These are phyloP conservation scores for Rapana venosa DNA, from an alignment of 2,888 invertebrate species.

Conservation along the genomic window DNA sequence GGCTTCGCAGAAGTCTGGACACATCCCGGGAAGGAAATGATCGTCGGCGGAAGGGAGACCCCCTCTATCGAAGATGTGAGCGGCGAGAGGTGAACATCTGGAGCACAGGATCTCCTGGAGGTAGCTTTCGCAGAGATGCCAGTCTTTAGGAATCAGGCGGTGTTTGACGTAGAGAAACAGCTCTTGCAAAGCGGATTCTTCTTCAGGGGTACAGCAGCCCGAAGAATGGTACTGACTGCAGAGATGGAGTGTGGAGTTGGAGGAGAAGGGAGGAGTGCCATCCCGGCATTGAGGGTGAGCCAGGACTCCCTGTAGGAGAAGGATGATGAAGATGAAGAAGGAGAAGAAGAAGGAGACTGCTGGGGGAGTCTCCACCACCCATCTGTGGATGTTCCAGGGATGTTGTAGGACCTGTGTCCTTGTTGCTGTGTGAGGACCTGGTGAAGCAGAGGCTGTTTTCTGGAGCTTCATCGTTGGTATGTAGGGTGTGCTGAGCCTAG, in stretches of 20 bases:
- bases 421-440: too few species aligned
- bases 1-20: slow-evolving; percentile 61
- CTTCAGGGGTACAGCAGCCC: not conserved
- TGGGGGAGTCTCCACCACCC: too few species aligned
- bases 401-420: too few species aligned
- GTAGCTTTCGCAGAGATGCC: slow-evolving; percentile 17
- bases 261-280: slow-evolving; percentile 3
- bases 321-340: too few species aligned
- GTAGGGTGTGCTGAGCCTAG: too few species aligned
- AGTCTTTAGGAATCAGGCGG: not conserved
- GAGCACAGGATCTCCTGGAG: slow-evolving; percentile 27
- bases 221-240: not conserved
- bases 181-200: not conserved
- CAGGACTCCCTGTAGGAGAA: too few species aligned
- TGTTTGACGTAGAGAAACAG: not conserved
- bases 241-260: not conserved
- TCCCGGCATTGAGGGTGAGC: slow-evolving; percentile 33
- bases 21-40: slow-evolving; percentile 71
- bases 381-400: too few species aligned
- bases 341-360: too few species aligned
- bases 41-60: slow-evolving; percentile 17
- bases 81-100: slow-evolving; percentile 32
- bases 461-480: too few species aligned
- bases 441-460: too few species aligned
- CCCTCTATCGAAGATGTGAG: slow-evolving; percentile 14